Conservation (phyloP, 2,797 vertebrate genomes). For the Micrastur ruficollis region DNA sequence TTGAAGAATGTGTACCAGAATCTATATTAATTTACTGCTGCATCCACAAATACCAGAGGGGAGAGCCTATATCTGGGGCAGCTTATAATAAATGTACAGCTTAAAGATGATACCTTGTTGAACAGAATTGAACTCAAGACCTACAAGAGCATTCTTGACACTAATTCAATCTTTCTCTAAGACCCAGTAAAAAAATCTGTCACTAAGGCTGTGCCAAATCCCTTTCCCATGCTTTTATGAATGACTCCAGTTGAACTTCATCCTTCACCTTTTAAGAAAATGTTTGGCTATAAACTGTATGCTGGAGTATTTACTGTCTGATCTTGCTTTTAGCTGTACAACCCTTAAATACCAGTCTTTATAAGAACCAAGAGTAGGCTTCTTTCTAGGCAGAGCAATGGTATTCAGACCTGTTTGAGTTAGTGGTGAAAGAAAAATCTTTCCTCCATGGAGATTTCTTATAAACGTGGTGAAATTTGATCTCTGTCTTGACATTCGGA, state of each 20-base stretch:
- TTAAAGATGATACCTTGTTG: neutral
- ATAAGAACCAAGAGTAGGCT: neutral
- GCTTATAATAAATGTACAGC: neutral
- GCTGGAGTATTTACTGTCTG: neutral
- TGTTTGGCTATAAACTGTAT: neutral
- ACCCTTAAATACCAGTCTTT: neutral
- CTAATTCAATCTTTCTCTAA: neutral
- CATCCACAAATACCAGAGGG: neutral
- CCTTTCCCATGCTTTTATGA: neutral
- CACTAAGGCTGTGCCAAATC: neutral
- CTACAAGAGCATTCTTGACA: neutral
- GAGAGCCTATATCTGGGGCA: neutral
- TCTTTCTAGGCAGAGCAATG: neutral
- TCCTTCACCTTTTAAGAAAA: neutral
- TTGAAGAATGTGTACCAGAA: neutral
- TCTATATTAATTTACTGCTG: neutral
- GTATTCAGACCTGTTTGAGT: neutral
- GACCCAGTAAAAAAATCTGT: neutral
- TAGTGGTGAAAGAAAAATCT: slow-evolving; percentile 1
- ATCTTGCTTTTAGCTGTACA: neutral
- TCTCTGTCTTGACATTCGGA: neutral
- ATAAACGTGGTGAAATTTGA: neutral
- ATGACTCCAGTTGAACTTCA: neutral
- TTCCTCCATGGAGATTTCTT: neutral
- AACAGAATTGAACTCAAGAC: neutral